Evolutionary conservation across 37 sponge, comb jelly and placozoan species (phyloP), one percentile per base, ranked within the genome.

Genomic region (Agelas oroides): DNA sequence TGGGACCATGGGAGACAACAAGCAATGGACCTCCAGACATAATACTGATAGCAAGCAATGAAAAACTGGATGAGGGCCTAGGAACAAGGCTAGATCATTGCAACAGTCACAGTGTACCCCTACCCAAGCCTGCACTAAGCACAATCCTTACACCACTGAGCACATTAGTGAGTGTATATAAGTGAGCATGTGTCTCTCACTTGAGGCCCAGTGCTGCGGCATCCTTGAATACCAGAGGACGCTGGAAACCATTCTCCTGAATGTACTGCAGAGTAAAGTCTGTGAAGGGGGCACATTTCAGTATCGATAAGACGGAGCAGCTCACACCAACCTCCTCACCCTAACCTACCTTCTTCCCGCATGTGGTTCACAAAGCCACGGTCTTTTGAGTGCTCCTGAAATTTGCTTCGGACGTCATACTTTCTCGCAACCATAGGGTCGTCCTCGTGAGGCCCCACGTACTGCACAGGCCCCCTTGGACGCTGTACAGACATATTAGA

Each of bases 191-290:
- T n/a, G 30, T 46, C 24, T 36, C 79, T 38, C 25, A 87, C 87
- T 70, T 87, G 55, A 87, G 79, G 28, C 79, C 79, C 56, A 87
- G 53, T 37, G 55, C 73, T 28, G 28, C 56, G 28, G 70, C 23
- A 71, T 71, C 38, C 5, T 41, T 54, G 60, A 87, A 79, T 23
- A 87, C 73, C 64, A 87, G 21, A 8, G 87, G 79, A 0, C 23
- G 73, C 33, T 52, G 58, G 15, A 87, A 62, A 17, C 87, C 87
- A 30, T 59, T 59, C 46, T 78, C 73, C 41, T 87, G 87, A 13
- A 87, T 46, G 34, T 72, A 87, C 21, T 61, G 37, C 64, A 77
- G 46, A 32, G 71, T 78, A 20, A 87, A 71, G 19, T 87, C 87
- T 87, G 68, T 8, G 36, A 36, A 3, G 20, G 14, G 46, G 46